A percentile compares a stretch with the other conserved stretches of the same genome.
These are phyloP conservation scores for Drosophila jambulina DNA, from an alignment of 1,140 invertebrate species.

Conservation along the genomic window DNA sequence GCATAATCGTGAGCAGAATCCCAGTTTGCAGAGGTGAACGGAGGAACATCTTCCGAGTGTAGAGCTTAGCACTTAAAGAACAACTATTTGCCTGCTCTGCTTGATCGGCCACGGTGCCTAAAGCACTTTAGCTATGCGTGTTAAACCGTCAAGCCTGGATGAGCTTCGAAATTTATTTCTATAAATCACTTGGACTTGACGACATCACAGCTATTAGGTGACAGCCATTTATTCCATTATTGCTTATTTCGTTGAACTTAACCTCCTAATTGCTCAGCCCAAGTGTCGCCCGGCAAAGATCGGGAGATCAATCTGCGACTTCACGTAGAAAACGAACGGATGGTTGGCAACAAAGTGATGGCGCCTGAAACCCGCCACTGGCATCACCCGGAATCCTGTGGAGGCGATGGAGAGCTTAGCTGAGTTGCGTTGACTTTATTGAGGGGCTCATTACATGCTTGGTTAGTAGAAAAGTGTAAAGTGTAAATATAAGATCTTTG, in stretches of 20 bases:
- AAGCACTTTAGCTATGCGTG: conserved; percentile 42
- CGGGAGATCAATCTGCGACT: conserved; percentile 32
- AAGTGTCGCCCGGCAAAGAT: conserved; percentile 57
- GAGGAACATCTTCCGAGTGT: conserved; percentile 27
- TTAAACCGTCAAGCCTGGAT: conserved; percentile 39
- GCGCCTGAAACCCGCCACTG: conserved; percentile 47
- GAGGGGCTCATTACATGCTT: conserved; percentile 30
- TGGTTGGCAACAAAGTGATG: conserved; percentile 58
- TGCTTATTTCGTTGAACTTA: conserved; percentile 32
- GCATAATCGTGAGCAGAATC: conserved; percentile 4
- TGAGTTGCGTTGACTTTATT: conserved; percentile 22
- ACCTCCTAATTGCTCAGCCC: conserved; percentile 24
- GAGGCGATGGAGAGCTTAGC: not conserved
- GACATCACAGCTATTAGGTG: conserved; percentile 28
- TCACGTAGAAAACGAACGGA: conserved; percentile 61
- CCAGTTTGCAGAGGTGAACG: not conserved
- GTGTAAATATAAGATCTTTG: conserved; percentile 36
- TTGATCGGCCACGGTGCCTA: conserved; percentile 31
- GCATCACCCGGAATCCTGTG: conserved; percentile 67
- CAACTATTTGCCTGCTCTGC: conserved; percentile 35
- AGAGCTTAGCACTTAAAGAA: conserved; percentile 22
- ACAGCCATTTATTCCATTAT: conserved; percentile 26
- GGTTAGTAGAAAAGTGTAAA: conserved; percentile 39
- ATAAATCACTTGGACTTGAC: conserved; percentile 44
- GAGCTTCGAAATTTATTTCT: conserved; percentile 52